These are phyloP conservation scores for Argyresthia albistria DNA, from an alignment of 2,888 invertebrate genomes.

Conservation along the genomic window DNA sequence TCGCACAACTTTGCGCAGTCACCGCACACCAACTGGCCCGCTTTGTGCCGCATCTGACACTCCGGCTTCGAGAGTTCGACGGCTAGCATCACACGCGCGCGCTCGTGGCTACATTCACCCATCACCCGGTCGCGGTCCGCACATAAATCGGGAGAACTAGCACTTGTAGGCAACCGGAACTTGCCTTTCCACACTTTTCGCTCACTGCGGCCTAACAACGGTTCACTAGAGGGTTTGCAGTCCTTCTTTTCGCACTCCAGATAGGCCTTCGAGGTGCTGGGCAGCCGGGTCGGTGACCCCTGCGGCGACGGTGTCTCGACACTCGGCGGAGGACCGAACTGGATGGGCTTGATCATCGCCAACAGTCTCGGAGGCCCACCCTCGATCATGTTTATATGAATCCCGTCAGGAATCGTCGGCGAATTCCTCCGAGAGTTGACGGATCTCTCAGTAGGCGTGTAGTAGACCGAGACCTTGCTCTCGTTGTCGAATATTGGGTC, in stretches of 20 bases:
- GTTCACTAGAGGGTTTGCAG: constrained; percentile 53
- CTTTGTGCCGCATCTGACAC: constrained; percentile 26
- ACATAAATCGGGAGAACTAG: constrained; percentile 59
- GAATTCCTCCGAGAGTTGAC: constrained; percentile 58
- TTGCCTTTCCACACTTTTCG: constrained; percentile 15
- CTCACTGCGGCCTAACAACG: constrained; percentile 41
- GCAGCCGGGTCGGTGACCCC: constrained; percentile 17
- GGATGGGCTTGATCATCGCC: constrained; percentile 45
- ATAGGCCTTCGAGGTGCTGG: constrained; percentile 20
- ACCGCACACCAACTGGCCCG: constrained; percentile 32
- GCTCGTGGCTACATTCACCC: constrained; percentile 19
- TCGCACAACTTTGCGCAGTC: constrained; percentile 34
- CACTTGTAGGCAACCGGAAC: constrained; percentile 36
- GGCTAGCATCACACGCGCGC: constrained; percentile 51
- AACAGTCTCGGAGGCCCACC: constrained; percentile 45
- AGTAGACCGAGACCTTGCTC: constrained; percentile 83
- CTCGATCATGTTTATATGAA: constrained; percentile 80
- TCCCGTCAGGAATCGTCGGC: constrained; percentile 64
- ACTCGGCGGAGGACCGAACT: constrained; percentile 26
- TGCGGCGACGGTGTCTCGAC: constrained; percentile 20
- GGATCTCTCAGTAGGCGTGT: constrained; percentile 84
- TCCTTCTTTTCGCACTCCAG: constrained; percentile 18
- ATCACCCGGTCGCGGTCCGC: constrained; percentile 15
- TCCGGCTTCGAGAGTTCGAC: constrained; percentile 40
- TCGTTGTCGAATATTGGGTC: constrained; percentile 72